phyloP scores from a whole-genome alignment of 1,140 invertebrate species.

The Adelges cooleyi region DNA sequence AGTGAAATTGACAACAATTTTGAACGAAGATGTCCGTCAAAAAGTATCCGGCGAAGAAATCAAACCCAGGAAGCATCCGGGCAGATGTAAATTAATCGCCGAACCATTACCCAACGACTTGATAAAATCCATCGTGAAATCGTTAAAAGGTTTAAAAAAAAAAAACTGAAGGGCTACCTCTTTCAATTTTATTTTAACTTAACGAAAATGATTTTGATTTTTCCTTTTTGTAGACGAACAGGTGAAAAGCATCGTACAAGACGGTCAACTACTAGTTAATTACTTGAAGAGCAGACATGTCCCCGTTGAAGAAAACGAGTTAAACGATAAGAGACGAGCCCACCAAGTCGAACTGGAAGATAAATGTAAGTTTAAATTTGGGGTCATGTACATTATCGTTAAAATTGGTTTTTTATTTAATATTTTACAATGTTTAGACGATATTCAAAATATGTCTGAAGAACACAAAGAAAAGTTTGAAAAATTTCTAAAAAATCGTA shows the following conservation, averaged over 20 bases:
- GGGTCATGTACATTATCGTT: neutral
- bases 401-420: too few relatives aligned
- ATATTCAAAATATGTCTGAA: conserved; percentile 36
- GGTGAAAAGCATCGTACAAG: neutral
- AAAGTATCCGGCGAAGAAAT: neutral
- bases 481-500: conserved; percentile 29
- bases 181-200: neutral
- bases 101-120: neutral
- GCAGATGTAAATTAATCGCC: neutral
- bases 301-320: neutral
- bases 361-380: conserved; percentile 3
- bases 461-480: conserved; percentile 35
- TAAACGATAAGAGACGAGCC: neutral
- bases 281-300: conserved; percentile 3
- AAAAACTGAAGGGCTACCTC: neutral
- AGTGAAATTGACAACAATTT: neutral
- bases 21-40: neutral
- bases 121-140: neutral
- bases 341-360: neutral
- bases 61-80: conserved; percentile 3
- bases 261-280: neutral
- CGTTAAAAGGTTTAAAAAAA: neutral
- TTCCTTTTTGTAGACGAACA: neutral
- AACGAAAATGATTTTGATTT: neutral
- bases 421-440: neutral